Conservation (phyloP, 2,888 invertebrate genomes). For the Syrphus vitripennis region DNA sequence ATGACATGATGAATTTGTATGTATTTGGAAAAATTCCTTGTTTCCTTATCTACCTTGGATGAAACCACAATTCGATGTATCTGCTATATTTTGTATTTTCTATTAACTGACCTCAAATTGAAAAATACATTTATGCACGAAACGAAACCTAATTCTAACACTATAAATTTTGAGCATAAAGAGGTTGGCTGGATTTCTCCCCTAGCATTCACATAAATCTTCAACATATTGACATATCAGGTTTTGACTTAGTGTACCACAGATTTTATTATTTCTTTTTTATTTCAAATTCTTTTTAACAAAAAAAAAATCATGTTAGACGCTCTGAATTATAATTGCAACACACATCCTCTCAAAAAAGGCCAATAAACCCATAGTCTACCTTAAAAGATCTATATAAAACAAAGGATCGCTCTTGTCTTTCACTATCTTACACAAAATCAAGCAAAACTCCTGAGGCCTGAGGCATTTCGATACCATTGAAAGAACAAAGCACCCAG, state of each 20-base stretch:
- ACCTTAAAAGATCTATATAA: background rate
- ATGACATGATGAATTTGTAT: no score
- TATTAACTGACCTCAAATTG: no score
- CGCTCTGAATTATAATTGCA: background rate
- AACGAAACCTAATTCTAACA: no score
- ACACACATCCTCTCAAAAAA: slow-evolving; percentile 13
- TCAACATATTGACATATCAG: background rate
- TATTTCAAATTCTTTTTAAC: background rate
- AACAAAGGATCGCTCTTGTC: slow-evolving; percentile 26
- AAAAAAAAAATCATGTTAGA: background rate
- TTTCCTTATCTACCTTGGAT: no score
- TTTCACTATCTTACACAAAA: background rate
- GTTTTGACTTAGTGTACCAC: background rate
- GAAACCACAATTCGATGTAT: no score
- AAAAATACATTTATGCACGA: no score
- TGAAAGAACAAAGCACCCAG: slow-evolving; percentile 31
- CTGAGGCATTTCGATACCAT: slow-evolving; percentile 9
- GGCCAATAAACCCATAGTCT: slow-evolving; percentile 52
- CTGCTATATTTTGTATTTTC: no score
- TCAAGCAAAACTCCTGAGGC: background rate
- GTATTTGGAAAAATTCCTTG: no score
- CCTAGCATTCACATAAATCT: background rate
- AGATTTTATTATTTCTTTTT: background rate
- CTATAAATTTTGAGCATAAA: no score
- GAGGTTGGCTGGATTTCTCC: no score